Evolutionary conservation across 2,888 invertebrate genomes (phyloP), one percentile per base, ranked within the genome.

Genomic region (Notodonta dromedarius): DNA sequence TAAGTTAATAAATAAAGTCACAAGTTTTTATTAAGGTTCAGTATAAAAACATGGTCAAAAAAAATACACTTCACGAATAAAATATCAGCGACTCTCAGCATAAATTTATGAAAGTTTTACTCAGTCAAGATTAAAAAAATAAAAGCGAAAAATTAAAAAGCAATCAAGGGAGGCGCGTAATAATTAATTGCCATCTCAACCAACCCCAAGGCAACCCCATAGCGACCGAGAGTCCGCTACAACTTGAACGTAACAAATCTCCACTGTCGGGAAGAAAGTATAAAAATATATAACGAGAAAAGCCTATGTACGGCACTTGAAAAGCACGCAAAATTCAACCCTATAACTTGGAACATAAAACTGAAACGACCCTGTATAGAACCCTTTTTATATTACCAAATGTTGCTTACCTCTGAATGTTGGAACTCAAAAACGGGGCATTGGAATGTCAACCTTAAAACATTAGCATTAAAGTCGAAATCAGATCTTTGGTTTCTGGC

Each of bases 201-300:
- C 56, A 56, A 66, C 62, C 62, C 63, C 60, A 56, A 72, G 57
- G 66, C 67, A 56, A 44, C 42, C 72, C 75, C 60, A 65, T 64
- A 73, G 75, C 73, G 74, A 68, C 77, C 74, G 74, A 77, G 76
- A 78, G 84, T 84, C 84, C 85, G 82, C 80, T 86, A 83, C 76
- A 77, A 79, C 84, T 87, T 87, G 74, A 77, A 79, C 73, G 74
- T 72, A 85, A 87, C 88, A 89, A 91, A 90, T 89, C 88, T 88
- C 73, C 72, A 54, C 82, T 76, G 82, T 78, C 76, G 73, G 79
- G 83, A 88, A 86, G 89, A 89, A 91, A 87, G 84, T 85, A 86
- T 89, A 91, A 91, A 91, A 91, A 85, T 74, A 65, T 61, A 71
- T 53, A 53, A 60, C 59, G 62, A 77, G 77, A 89, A 87, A 71